Conservation (phyloP, 2,888 invertebrate species). For the Andricus curvator region DNA sequence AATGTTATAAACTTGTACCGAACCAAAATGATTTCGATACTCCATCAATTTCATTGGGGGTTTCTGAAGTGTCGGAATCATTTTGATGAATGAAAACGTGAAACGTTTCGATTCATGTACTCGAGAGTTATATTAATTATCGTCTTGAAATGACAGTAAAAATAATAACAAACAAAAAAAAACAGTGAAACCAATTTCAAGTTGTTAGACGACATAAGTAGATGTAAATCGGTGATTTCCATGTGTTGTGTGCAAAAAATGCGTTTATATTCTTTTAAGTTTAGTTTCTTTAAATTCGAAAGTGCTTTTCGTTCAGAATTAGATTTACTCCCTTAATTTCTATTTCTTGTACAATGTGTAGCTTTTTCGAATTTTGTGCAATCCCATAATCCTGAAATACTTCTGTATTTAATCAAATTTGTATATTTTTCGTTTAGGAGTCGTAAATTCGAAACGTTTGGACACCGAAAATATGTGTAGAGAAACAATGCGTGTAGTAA, state of each 20-base stretch:
- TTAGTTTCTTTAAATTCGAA: conserved; percentile 28
- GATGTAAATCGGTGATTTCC: conserved; percentile 28
- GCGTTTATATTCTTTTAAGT: conserved; percentile 31
- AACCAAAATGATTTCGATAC: conserved; percentile 17
- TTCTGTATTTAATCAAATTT: neutral
- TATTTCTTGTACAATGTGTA: neutral
- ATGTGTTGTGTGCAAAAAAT: conserved; percentile 29
- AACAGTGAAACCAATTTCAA: conserved; percentile 34
- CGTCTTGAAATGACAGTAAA: conserved; percentile 26
- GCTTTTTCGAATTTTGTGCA: conserved; percentile 27
- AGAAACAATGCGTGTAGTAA: neutral
- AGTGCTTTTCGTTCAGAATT: conserved; percentile 4
- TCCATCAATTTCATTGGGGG: neutral
- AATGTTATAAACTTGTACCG: conserved; percentile 11
- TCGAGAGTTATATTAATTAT: neutral
- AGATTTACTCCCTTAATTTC: conserved; percentile 14
- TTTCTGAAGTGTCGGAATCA: conserved; percentile 6
- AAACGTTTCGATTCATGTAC: conserved; percentile 12
- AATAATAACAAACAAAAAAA: neutral
- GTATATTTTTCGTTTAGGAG: conserved; percentile 1
- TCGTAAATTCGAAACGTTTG: neutral
- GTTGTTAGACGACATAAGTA: conserved; percentile 8
- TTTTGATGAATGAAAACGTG: conserved; percentile 4
- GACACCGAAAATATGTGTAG: neutral
- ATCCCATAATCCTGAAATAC: conserved; percentile 17